A percentile compares a stretch with the other conserved stretches of the same genome.
Evolutionary conservation across 2,888 invertebrate genomes (phyloP).

Genomic region (Polydrusus tereticollis): DNA sequence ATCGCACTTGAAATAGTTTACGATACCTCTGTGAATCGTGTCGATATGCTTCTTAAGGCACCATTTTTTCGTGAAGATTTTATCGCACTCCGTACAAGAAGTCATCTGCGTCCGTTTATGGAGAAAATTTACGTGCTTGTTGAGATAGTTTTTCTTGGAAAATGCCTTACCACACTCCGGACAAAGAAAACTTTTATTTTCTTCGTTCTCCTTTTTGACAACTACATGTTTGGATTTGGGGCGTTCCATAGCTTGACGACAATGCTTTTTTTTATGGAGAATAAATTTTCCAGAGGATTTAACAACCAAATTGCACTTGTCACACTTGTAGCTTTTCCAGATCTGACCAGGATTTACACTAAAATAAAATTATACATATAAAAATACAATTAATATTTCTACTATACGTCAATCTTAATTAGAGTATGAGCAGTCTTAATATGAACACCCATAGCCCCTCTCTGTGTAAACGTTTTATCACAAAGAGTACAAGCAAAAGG

Average conservation of each 20-base stretch:
- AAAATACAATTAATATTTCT: not conserved
- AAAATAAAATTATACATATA: not conserved
- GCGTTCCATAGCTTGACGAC: not conserved
- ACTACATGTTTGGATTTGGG: not conserved
- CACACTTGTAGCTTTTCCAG: not conserved
- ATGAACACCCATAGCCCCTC: constrained; percentile 68
- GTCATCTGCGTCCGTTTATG: not conserved
- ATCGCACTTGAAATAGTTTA: constrained; percentile 19
- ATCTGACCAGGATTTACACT: not conserved
- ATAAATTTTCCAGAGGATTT: not conserved
- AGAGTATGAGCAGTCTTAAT: constrained; percentile 49
- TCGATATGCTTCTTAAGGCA: constrained; percentile 18
- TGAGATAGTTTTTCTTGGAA: constrained; percentile 6
- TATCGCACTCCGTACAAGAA: constrained; percentile 4
- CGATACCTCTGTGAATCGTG: constrained; percentile 12
- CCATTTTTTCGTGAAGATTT: constrained; percentile 12
- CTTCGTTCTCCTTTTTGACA: not conserved
- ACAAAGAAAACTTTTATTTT: not conserved
- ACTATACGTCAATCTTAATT: not conserved
- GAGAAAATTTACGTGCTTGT: constrained; percentile 5
- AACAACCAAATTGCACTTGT: not conserved
- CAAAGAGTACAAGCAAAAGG: constrained; percentile 27
- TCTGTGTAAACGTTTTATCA: constrained; percentile 45
- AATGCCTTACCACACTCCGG: not conserved
- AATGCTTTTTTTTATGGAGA: not conserved